Conservation (phyloP, 92 coral and sea anemone species). For the Actinernus sp. region DNA sequence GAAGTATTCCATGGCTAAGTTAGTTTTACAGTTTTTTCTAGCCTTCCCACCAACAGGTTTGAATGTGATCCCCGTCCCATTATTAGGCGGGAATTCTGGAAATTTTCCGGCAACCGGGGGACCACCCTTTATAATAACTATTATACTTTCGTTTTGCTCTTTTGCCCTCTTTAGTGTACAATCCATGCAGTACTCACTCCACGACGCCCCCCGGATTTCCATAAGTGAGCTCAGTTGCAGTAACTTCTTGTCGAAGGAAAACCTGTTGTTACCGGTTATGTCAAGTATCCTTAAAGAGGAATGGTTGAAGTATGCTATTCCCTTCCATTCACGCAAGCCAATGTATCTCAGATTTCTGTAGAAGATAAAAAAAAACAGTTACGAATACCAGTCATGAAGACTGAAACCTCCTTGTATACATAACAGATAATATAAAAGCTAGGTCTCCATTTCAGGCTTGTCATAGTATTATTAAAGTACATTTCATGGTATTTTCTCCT, state of each 20-base stretch:
- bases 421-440: too few relatives aligned
- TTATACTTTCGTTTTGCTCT: too few relatives aligned
- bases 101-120: too few relatives aligned
- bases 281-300: conserved; percentile 10
- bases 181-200: conserved; percentile 10
- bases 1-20: not conserved
- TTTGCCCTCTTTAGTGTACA: not conserved
- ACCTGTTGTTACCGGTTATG: conserved; percentile 5
- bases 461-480: too few relatives aligned
- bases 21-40: too few relatives aligned
- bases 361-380: not conserved
- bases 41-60: too few relatives aligned
- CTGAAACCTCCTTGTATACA: too few relatives aligned
- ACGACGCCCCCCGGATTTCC: conserved; percentile 15
- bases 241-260: conserved; percentile 5
- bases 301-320: not conserved
- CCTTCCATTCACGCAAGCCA: conserved; percentile 4
- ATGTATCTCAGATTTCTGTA: conserved; percentile 15
- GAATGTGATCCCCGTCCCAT: too few relatives aligned
- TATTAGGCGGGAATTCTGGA: too few relatives aligned
- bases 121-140: too few relatives aligned
- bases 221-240: not conserved
- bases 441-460: too few relatives aligned
- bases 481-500: too few relatives aligned
- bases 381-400: not conserved